A percentile compares a stretch with the other conserved stretches of the same genome.
Evolutionary conservation across 2,888 invertebrate genomes (phyloP).

Genomic region (Itoplectis maculator): DNA sequence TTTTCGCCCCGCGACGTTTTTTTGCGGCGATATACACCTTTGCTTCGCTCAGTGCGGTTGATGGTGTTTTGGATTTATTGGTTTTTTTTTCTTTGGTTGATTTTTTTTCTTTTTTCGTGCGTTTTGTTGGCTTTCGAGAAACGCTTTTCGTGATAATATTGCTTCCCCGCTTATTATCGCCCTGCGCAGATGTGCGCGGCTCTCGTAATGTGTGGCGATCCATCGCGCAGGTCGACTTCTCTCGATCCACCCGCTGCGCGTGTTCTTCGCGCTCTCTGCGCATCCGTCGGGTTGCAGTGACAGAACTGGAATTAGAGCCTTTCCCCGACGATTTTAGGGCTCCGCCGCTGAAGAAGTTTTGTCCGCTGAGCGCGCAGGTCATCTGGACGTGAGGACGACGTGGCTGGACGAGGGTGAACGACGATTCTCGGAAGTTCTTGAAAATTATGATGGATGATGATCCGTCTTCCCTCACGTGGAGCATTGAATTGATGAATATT

Average conservation of each 20-base stretch:
- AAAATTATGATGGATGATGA: slow-evolving; percentile 54
- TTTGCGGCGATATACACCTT: background rate
- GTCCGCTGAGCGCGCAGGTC: background rate
- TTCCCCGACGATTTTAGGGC: slow-evolving; percentile 22
- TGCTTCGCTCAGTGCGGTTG: slow-evolving; percentile 34
- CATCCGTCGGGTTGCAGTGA: slow-evolving; percentile 19
- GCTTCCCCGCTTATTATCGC: slow-evolving; percentile 15
- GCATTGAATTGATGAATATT: slow-evolving; percentile 25
- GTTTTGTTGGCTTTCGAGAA: background rate
- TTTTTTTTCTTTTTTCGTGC: background rate
- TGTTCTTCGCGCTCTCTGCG: background rate
- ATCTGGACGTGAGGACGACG: background rate
- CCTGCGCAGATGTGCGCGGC: slow-evolving; percentile 52
- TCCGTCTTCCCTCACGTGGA: slow-evolving; percentile 4
- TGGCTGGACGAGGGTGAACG: slow-evolving; percentile 41
- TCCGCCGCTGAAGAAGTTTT: background rate
- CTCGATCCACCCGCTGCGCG: background rate
- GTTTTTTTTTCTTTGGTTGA: slow-evolving; percentile 1
- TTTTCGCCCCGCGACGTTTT: slow-evolving; percentile 13
- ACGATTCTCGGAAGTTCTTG: slow-evolving; percentile 22
- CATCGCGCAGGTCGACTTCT: background rate
- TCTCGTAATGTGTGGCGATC: background rate
- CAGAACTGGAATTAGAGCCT: slow-evolving; percentile 59
- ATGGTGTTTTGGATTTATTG: slow-evolving; percentile 28
- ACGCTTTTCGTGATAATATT: background rate